Evolutionary conservation across 2,113 vertebrate species (phyloP), one percentile per base, ranked within the genome.

Genomic region (Bucco capensis): DNA sequence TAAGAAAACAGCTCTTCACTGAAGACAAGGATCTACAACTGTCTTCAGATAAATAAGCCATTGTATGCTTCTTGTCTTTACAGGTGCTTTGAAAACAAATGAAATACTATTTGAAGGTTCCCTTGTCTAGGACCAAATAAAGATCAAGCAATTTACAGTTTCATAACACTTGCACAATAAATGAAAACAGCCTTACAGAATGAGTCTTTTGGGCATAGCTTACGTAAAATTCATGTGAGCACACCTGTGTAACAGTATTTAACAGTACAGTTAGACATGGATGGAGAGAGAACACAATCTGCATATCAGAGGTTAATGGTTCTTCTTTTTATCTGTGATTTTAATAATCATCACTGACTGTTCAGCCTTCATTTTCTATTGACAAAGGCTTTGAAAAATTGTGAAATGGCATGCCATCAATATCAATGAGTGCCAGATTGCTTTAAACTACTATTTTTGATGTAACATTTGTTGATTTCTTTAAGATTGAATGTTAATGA

Each of bases 1-100:
- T 81, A 90, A 94, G 73, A 81, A 94, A 73, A 78, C 57, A 78
- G 30, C 56, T 86, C 53, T 79, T 85, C 35, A 53, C 33, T 74
- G 31, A 90, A 78, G 28, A 82, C 46, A 46, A 77, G 23, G 35
- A 42, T 65, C 65, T 86, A 77, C 80, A 91, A 75, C 92, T 81
- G 69, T 69, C 46, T 74, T 91, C 23, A 50, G 64, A 70, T 79
- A 88, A 62, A 61, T 86, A 75, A 46, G 64, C 30, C 42, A 1
- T 56, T 77, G n/a, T 79, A 31, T 78, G 27, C 19, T 73, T 56
- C 57, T 28, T 74, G 54, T 84, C 47, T 87, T 86, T 75, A 61
- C 37, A 76, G 62, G 23, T 81, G 35, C 62, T 88, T 83, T 72
- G 77, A 78, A 82, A 92, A 86, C 57, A 88, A 71, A 33, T 60